Evolutionary conservation across 2,797 vertebrate genomes (phyloP), one percentile per base, ranked within the genome.

Genomic region (Chelidonichthys spinosus): DNA sequence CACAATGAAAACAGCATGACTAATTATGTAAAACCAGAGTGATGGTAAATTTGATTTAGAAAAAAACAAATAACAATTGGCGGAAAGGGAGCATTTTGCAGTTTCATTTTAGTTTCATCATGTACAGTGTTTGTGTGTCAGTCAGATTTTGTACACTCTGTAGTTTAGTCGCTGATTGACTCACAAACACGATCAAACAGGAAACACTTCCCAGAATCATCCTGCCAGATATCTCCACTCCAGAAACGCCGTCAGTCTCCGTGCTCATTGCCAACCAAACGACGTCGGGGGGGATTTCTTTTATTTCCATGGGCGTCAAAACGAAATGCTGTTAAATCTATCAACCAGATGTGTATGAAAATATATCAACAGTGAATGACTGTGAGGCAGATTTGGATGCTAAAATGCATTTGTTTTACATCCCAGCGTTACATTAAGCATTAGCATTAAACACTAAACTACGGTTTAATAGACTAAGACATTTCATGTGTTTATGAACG

Each of bases 201-300:
- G 7, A 65, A 17, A n/a, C 43, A 44, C 60, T 44, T 56, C 36
- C 25, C 36, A 54, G 39, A 58, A 71, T 64, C 62, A 55, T 33
- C 11, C 52, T 46, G 58, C 47, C 72, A 72, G 25, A 64, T 65
- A 39, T 72, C 55, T 47, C 50, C 66, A 56, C 67, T 82, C 25
- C 25, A 25, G 25, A 25, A 25, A 25, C 25, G 25, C 25, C 25
- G 56, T 74, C 72, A 36, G 61, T 62, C 9, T 77, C 60, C 49
- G 55, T 44, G 46, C 56, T 69, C 0, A 0, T 65, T 79, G 84
- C 76, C 78, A 79, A 72, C 71, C 33, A 40, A 33, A 17, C 43
- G 52, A 76, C 40, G 47, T 75, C 69, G 69, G 42, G 60, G 63
- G 46, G 69, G 69, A 66, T 78, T 79, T 82, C 32, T 60, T 52